phyloP scores from a whole-genome alignment of 2,888 invertebrate genomes.

The Halocaridina rubra region DNA sequence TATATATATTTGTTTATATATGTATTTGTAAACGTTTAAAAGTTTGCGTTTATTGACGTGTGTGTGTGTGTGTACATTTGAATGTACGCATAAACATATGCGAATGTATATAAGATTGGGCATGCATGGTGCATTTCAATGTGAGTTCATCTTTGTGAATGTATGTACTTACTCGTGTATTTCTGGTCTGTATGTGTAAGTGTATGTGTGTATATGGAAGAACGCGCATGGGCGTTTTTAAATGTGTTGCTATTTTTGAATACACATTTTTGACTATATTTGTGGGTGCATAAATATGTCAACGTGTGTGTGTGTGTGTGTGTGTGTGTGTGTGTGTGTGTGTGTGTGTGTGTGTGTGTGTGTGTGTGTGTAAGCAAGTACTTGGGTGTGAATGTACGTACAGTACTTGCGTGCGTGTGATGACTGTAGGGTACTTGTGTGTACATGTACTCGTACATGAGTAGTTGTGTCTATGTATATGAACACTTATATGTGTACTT shows the following conservation, averaged over 20 bases:
- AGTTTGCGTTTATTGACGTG: not conserved
- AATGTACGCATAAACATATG: not conserved
- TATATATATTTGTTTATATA: not conserved
- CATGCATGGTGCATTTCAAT: not conserved
- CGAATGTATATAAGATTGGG: not conserved
- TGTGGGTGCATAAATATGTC: not conserved
- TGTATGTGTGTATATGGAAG: not conserved
- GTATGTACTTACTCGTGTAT: too few species aligned
- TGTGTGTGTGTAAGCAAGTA: not conserved
- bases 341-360: not conserved
- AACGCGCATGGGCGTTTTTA: not conserved
- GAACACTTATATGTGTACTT: not conserved
- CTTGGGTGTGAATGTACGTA: not conserved
- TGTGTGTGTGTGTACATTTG: not conserved
- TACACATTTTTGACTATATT: not conserved
- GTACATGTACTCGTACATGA: not conserved
- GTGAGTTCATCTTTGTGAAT: too few species aligned
- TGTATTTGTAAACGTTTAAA: not conserved
- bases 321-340: not conserved
- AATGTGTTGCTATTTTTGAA: not conserved
- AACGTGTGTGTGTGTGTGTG: not conserved
- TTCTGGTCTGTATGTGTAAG: not conserved
- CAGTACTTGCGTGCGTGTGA: not conserved
- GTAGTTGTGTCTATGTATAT: not conserved
- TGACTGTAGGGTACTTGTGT: not conserved